phyloP scores from a whole-genome alignment of 2,797 vertebrate genomes.

The Tadarida brasiliensis region DNA sequence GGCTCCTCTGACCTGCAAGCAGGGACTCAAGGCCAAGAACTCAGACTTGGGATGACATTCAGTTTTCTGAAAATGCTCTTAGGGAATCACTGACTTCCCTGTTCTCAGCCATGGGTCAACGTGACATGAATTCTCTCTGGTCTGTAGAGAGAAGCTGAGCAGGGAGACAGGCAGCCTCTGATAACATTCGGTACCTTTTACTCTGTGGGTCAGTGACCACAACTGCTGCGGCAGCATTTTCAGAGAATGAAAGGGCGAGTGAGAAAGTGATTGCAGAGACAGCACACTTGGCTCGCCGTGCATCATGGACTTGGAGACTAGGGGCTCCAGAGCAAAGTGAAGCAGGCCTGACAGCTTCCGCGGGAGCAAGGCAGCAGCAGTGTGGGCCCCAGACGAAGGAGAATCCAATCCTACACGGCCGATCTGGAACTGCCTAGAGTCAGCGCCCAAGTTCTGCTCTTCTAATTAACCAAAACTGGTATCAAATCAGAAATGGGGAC shows the following conservation, averaged over 20 bases:
- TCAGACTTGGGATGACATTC: background rate
- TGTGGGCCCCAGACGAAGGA: background rate
- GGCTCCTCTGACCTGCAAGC: background rate
- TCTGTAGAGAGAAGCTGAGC: background rate
- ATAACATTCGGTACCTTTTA: slow-evolving; percentile 23
- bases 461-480: slow-evolving; percentile 60
- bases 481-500: background rate
- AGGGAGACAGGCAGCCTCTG: background rate
- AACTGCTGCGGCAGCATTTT: slow-evolving; percentile 57
- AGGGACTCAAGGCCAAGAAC: background rate
- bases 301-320: background rate
- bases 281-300: slow-evolving; percentile 14
- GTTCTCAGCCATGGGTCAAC: background rate
- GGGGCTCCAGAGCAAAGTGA: background rate
- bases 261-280: background rate
- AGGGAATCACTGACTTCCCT: slow-evolving; percentile 25
- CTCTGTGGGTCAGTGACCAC: slow-evolving; percentile 5
- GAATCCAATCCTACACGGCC: background rate
- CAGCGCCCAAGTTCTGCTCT: slow-evolving; percentile 42
- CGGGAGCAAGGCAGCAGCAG: background rate
- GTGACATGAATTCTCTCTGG: background rate
- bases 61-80: background rate
- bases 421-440: background rate
- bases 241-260: background rate
- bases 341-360: background rate